Conservation (phyloP, 2,113 vertebrate species). For the Chlorodrepanis virens region DNA sequence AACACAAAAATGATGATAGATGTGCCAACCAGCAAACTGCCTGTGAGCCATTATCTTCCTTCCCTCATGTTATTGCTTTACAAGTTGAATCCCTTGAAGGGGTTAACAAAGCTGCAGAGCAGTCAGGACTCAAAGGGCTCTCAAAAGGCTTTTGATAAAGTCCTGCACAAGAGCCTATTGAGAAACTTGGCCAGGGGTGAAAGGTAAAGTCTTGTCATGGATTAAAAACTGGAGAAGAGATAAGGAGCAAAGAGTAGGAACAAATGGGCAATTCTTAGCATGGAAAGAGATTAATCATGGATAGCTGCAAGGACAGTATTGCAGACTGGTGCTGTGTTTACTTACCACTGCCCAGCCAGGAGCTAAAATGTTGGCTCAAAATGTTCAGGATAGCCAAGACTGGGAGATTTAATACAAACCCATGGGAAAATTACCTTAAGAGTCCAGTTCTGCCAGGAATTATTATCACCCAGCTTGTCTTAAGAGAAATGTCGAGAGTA, state of each 20-base stretch:
- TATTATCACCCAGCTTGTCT: not conserved
- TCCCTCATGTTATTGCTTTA: not conserved
- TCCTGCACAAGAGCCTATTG: conserved; percentile 52
- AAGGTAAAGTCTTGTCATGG: conserved; percentile 64
- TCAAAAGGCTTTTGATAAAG: conserved; percentile 68
- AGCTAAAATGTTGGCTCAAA: not conserved
- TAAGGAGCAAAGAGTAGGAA: conserved; percentile 50
- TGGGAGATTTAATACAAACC: not conserved
- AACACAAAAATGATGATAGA: not conserved
- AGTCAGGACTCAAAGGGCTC: not conserved
- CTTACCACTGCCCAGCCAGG: not conserved
- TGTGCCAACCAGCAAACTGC: not conserved
- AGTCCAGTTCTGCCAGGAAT: not conserved
- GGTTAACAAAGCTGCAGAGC: conserved; percentile 1
- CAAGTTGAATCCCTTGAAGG: not conserved
- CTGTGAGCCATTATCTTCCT: not conserved
- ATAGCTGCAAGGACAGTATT: not conserved
- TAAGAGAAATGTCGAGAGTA: not conserved
- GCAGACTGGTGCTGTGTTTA: not conserved
- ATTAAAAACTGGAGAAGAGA: conserved; percentile 59
- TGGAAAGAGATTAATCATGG: conserved; percentile 14
- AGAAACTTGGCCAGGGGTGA: conserved; percentile 63
- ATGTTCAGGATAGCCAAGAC: not conserved
- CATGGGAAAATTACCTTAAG: not conserved
- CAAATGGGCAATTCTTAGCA: conserved; percentile 26